Conservation (phyloP, 2,888 invertebrate genomes). For the Chorisops tibialis region DNA sequence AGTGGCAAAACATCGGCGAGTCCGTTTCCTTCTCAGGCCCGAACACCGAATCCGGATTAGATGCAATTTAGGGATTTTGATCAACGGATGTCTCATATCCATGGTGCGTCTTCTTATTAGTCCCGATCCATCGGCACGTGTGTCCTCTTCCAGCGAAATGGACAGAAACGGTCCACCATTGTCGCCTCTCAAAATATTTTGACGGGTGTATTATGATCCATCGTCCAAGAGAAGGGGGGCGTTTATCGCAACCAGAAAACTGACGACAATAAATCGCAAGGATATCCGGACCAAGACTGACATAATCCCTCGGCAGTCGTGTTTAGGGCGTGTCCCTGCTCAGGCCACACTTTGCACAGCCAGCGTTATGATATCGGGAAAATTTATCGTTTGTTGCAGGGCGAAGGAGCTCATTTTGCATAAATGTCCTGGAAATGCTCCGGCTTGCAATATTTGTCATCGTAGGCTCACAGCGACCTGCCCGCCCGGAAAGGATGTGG, state of each 20-base stretch:
- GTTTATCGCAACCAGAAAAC: constrained; percentile 10
- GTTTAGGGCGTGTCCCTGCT: constrained; percentile 20
- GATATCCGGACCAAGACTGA: constrained; percentile 29
- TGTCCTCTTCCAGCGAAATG: constrained; percentile 22
- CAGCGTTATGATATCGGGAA: constrained; percentile 10
- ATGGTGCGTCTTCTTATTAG: neutral
- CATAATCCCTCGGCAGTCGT: constrained; percentile 19
- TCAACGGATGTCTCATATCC: constrained; percentile 17
- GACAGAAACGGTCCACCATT: constrained; percentile 15
- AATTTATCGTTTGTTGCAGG: constrained; percentile 14
- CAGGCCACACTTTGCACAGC: constrained; percentile 17
- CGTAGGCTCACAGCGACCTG: neutral
- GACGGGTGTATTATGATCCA: constrained; percentile 27
- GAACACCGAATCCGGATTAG: constrained; percentile 25
- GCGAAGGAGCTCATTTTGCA: constrained; percentile 5
- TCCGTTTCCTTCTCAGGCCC: constrained; percentile 10
- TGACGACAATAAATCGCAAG: constrained; percentile 18
- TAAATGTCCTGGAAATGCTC: neutral
- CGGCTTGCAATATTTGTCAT: constrained; percentile 16
- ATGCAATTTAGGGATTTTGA: constrained; percentile 30
- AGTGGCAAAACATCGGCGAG: constrained; percentile 19
- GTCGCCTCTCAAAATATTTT: constrained; percentile 28
- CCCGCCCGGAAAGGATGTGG: no score
- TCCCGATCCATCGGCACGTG: constrained; percentile 6
- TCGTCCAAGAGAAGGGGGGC: neutral